phyloP scores from a whole-genome alignment of 2,113 vertebrate species.

The Chroicocephalus ridibundus region DNA sequence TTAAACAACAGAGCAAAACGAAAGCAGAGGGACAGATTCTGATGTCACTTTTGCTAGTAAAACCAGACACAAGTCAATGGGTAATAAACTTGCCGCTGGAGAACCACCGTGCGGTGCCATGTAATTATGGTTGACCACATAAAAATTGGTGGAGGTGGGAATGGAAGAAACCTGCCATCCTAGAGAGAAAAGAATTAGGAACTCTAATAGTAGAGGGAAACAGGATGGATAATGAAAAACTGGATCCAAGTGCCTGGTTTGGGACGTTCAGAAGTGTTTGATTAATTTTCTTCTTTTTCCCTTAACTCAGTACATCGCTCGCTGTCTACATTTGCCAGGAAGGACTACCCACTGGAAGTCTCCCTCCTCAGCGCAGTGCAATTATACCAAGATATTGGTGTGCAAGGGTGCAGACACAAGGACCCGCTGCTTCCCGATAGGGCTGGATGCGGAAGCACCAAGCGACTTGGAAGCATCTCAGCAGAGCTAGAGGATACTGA shows the following conservation, averaged over 20 bases:
- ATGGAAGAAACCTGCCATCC: neutral
- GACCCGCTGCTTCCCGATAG: neutral
- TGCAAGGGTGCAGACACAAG: neutral
- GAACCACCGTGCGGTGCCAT: neutral
- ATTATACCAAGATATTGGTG: neutral
- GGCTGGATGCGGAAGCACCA: neutral
- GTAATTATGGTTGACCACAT: neutral
- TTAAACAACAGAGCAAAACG: neutral
- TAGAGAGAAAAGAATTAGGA: neutral
- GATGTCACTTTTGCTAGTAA: neutral
- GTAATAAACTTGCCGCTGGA: neutral
- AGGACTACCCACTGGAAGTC: neutral
- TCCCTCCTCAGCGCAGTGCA: fast-evolving
- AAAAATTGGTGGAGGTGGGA: neutral
- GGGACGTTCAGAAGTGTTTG: neutral
- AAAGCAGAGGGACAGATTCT: neutral
- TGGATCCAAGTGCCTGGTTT: neutral
- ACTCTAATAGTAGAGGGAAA: neutral
- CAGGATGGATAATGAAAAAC: fast-evolving
- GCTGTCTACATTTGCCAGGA: neutral
- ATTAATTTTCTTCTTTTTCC: neutral
- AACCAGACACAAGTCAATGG: neutral
- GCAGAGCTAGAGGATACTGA: neutral
- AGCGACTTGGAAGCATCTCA: neutral
- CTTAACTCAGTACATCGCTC: neutral